A percentile compares a stretch with the other conserved stretches of the same genome.
phyloP scores from a whole-genome alignment of 2,888 invertebrate species.

The Drosophila mimica region DNA sequence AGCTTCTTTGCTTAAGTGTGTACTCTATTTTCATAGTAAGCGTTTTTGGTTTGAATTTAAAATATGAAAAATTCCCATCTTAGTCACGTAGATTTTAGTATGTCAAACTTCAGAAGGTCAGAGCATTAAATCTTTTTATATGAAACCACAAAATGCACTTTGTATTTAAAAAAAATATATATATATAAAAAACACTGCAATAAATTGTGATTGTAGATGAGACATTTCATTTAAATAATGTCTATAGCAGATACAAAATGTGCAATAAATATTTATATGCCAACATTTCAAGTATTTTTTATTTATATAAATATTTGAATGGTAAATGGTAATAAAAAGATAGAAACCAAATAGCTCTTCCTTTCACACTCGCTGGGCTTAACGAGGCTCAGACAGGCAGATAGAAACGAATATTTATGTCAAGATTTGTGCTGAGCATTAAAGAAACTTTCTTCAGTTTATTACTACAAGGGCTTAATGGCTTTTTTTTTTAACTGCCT shows the following conservation, averaged over 20 bases:
- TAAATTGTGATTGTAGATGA: background rate
- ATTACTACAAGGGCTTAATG: background rate
- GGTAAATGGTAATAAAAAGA: background rate
- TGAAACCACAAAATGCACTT: slow-evolving; percentile 12
- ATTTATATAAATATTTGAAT: background rate
- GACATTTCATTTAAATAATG: background rate
- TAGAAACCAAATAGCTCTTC: background rate
- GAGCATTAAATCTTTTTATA: background rate
- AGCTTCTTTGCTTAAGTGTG: background rate
- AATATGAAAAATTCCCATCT: background rate
- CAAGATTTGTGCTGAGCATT: background rate
- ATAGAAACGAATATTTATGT: background rate
- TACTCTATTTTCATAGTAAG: background rate
- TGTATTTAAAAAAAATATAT: background rate
- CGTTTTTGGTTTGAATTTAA: background rate
- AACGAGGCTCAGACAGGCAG: background rate
- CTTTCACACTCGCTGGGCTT: background rate
- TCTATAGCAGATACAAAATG: background rate
- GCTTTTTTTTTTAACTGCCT: background rate
- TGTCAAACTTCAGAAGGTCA: slow-evolving; percentile 9
- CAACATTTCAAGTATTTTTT: background rate
- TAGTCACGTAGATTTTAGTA: slow-evolving; percentile 12
- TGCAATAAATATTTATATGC: background rate
- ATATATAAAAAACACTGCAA: background rate
- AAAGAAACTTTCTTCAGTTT: background rate